Conservation (phyloP, 2,113 vertebrate genomes). For the Pangasianodon hypophthalmus region DNA sequence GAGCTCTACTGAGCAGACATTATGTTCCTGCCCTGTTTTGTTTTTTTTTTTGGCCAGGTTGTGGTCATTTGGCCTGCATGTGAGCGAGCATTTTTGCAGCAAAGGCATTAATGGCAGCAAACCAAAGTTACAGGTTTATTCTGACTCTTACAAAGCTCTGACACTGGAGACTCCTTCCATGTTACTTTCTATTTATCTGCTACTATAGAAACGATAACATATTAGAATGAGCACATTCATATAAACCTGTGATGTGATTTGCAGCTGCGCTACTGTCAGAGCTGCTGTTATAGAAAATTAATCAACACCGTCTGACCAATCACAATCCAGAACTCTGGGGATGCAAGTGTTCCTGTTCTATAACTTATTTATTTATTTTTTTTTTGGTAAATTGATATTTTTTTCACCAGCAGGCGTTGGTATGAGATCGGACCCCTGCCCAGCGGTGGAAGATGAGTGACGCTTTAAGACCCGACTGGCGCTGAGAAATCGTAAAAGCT, state of each 20-base stretch:
- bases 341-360: background rate
- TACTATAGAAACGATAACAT: background rate
- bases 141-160: background rate
- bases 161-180: constrained; percentile 7
- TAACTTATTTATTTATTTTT: background rate
- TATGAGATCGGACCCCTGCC: background rate
- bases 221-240: background rate
- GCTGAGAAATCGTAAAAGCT: constrained; percentile 1
- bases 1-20: background rate
- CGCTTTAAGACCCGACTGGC: constrained; percentile 16
- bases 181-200: background rate
- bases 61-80: background rate
- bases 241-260: background rate
- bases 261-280: background rate
- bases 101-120: background rate
- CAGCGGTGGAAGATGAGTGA: background rate
- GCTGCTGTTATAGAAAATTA: background rate
- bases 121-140: background rate
- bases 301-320: background rate
- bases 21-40: background rate
- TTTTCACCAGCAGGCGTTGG: background rate
- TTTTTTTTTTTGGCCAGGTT: background rate
- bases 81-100: background rate
- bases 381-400: constrained; percentile 4
- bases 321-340: background rate